Evolutionary conservation across 1,140 invertebrate genomes (phyloP), one percentile per base, ranked within the genome.

Genomic region (Diplogasteroides magnus): DNA sequence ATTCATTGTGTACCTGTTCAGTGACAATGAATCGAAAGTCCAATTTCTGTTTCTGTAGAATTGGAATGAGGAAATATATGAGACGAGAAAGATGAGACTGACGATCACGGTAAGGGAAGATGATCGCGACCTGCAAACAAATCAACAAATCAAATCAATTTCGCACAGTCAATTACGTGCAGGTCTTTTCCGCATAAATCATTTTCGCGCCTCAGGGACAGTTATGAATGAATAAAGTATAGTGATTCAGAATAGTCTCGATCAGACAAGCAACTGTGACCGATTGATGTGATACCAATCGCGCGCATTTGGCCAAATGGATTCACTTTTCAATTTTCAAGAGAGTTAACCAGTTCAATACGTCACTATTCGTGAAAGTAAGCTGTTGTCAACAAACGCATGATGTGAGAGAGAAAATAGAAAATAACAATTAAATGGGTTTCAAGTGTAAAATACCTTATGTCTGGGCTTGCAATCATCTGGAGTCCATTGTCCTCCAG

Each of bases 31-130:
- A 83, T 28, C 80, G 77, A 67, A 82, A 82, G 68, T 82, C 80
- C 13, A 82, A 60, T 25, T 72, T 87, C 84, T 97, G 94, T 28
- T 88, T 85, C 70, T 92, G 89, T 58, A 98, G 85, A 83, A 93
- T 92, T 19, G 90, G 89, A 84, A 97, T 93, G 82, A 97, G 91
- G 81, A 93, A 91, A 76, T 89, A 77, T 25, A 87, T 74, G 58
- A 87, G 82, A 15, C 80, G 73, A 13, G 79, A 73, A 11, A 97
- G 85, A 80, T 98, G 93, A 26, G 86, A 84, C 71, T 89, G 85
- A 61, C 94, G 86, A 78, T 94, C 90, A 70, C 94, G 86, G 80
- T 93, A 96, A 2, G 92, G 92, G 48, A 97, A 87, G 70, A 96
- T 88, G 25, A 96, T 88, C 19, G 92, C 92, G 6, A 92, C 89